These are phyloP conservation scores for Elymnias hypermnestra DNA, from an alignment of 1,140 invertebrate species.

Conservation along the genomic window DNA sequence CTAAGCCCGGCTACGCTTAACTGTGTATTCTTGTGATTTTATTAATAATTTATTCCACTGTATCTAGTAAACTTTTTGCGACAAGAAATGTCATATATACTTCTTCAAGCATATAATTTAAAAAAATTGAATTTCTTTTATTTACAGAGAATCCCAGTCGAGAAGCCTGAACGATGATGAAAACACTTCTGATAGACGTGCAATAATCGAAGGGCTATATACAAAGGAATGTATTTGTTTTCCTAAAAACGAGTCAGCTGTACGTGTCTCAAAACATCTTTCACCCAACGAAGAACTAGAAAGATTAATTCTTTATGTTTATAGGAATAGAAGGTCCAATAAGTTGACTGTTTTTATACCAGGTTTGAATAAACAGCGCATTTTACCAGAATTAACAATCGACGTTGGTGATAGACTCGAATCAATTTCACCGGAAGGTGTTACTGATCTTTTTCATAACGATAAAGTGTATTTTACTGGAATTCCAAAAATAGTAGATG, in stretches of 20 bases:
- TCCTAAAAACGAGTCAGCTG: not conserved
- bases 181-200: too few relatives aligned
- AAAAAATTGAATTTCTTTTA: not conserved
- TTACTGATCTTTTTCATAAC: not conserved
- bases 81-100: too few relatives aligned
- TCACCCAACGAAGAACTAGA: slow-evolving; percentile 4
- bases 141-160: not conserved
- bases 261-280: slow-evolving; percentile 7
- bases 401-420: slow-evolving; percentile 8
- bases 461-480: not conserved
- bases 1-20: too few relatives aligned
- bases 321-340: slow-evolving; percentile 3
- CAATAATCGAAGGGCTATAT: not conserved
- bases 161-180: slow-evolving; percentile 1
- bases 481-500: not conserved
- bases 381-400: slow-evolving; percentile 17
- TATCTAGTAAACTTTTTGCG: not conserved
- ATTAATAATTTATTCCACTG: too few relatives aligned
- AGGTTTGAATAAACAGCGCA: slow-evolving; percentile 9
- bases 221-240: not conserved
- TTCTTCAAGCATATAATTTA: too few relatives aligned
- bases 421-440: not conserved
- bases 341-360: slow-evolving; percentile 13
- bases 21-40: too few relatives aligned
- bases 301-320: slow-evolving; percentile 22